A percentile compares a stretch with the other conserved stretches of the same genome.
Conservation (phyloP, 2,888 invertebrate genomes). For the Parnassius apollo region DNA sequence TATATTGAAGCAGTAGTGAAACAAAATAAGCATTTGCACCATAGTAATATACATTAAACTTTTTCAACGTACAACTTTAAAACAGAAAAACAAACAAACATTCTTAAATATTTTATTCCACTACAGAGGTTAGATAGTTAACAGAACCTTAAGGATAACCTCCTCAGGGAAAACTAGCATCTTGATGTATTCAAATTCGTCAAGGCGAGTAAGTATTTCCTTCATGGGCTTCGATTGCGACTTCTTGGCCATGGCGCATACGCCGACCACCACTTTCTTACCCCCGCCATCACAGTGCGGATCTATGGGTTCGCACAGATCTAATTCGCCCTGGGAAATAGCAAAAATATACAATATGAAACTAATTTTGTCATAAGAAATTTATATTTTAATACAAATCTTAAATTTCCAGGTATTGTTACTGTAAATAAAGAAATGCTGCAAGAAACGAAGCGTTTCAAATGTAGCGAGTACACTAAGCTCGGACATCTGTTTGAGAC, state of each 20-base stretch:
- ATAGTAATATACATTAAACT: background rate
- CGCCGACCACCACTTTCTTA: constrained; percentile 97
- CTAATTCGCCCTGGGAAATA: constrained; percentile 85
- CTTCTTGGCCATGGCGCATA: constrained; percentile 99
- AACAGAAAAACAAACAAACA: constrained; percentile 4
- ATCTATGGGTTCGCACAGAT: constrained; percentile 85
- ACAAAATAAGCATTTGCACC: constrained; percentile 21
- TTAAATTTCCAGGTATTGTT: too few species aligned
- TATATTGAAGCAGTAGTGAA: constrained; percentile 21
- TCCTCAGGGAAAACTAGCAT: constrained; percentile 97
- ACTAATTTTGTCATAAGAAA: constrained; percentile 24
- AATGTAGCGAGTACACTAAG: too few species aligned
- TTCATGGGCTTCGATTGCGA: constrained; percentile 99
- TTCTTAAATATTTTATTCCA: constrained; percentile 65
- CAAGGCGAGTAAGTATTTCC: constrained; percentile 96
- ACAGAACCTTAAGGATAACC: constrained; percentile 93
- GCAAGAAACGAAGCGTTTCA: too few species aligned
- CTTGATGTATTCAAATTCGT: constrained; percentile 98
- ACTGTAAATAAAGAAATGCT: too few species aligned
- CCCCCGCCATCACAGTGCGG: constrained; percentile 83
- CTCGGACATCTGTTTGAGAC: too few species aligned
- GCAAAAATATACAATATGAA: too few species aligned
- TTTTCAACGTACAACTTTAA: background rate
- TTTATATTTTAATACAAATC: too few species aligned
- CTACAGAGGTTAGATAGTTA: constrained; percentile 71